Evolutionary conservation across 2,113 vertebrate species (phyloP), one percentile per base, ranked within the genome.

Genomic region (Prietella phreatophila): DNA sequence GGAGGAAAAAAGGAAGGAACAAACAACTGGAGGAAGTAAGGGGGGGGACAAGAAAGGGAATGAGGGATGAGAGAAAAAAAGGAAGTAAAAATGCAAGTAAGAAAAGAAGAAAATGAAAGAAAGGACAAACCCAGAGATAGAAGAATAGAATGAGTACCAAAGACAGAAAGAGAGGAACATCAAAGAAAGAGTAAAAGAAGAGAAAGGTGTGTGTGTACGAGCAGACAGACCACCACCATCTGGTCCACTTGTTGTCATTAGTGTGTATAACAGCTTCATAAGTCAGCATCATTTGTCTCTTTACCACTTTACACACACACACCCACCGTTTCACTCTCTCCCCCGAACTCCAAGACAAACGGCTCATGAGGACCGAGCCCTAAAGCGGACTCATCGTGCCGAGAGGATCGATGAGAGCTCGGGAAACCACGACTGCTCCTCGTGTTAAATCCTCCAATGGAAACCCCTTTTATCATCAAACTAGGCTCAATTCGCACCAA

Each of bases 361-460:
- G 11, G 47, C 47, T 53, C 82, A 30, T 42, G 67, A 85, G 83
- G 65, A 73, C 30, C 9, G 33, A 82, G 63, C 27, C 63, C 63
- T 65, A 4, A 36, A n/a, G 53, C 50, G 67, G 85, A 86, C 33
- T 63, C 63, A 82, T 82, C 76, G 67, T 65, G 55, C 17, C 7
- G 30, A 75, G 67, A 55, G 58, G 61, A 90, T 90, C 89, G 61
- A 88, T 76, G 86, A 63, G 53, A 75, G 83, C 55, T 81, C 88
- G 55, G 53, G 15, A 30, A 14, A 55, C 53, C 11, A 55, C 2
- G 11, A 13, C 13, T 14, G 53, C 11, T 14, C 13, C 53, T 53
- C 0, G 53, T 14, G 2, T 55, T 55, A 55, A 55, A 55, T 2
- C 53, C 13, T 55, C 53, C 53, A 14, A 55, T 2, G 13, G 53